phyloP scores from a whole-genome alignment of 2,888 invertebrate species.

The Cyclophora albipunctata region DNA sequence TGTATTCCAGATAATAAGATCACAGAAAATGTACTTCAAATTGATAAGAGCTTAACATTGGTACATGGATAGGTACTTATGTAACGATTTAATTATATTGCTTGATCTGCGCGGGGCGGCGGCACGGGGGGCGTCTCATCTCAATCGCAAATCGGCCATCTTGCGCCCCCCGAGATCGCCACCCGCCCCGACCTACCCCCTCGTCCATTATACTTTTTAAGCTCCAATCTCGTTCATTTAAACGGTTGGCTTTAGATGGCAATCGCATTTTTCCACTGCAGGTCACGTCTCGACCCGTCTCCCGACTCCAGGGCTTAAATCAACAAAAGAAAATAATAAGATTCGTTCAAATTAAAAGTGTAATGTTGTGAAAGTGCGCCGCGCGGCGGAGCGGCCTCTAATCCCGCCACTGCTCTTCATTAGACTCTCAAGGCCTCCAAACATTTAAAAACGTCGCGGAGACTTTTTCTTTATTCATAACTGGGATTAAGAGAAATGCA shows the following conservation, averaged over 20 bases:
- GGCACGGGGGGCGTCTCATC: slow-evolving; percentile 63
- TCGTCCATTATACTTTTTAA: slow-evolving; percentile 83
- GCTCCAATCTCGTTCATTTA: slow-evolving; percentile 83
- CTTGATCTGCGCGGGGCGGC: slow-evolving; percentile 51
- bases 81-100: slow-evolving; percentile 69
- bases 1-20: slow-evolving; percentile 5
- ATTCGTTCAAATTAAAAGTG: slow-evolving; percentile 84
- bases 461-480: slow-evolving; percentile 76
- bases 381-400: slow-evolving; percentile 34
- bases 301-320: slow-evolving; percentile 78
- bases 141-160: slow-evolving; percentile 77
- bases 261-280: slow-evolving; percentile 83
- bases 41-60: slow-evolving; percentile 17
- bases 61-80: slow-evolving; percentile 37
- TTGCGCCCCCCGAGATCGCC: slow-evolving; percentile 67
- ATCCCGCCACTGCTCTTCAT: slow-evolving; percentile 67
- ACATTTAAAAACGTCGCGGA: slow-evolving; percentile 62
- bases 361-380: slow-evolving; percentile 74
- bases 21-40: slow-evolving; percentile 13
- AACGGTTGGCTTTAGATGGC: slow-evolving; percentile 82
- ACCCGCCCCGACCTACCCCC: slow-evolving; percentile 61
- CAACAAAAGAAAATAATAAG: slow-evolving; percentile 82
- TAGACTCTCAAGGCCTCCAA: slow-evolving; percentile 52
- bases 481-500: slow-evolving; percentile 73
- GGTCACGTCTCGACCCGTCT: slow-evolving; percentile 79